These are phyloP conservation scores for Meriones psammophilus DNA, from an alignment of 2,797 vertebrate genomes.

Conservation along the genomic window DNA sequence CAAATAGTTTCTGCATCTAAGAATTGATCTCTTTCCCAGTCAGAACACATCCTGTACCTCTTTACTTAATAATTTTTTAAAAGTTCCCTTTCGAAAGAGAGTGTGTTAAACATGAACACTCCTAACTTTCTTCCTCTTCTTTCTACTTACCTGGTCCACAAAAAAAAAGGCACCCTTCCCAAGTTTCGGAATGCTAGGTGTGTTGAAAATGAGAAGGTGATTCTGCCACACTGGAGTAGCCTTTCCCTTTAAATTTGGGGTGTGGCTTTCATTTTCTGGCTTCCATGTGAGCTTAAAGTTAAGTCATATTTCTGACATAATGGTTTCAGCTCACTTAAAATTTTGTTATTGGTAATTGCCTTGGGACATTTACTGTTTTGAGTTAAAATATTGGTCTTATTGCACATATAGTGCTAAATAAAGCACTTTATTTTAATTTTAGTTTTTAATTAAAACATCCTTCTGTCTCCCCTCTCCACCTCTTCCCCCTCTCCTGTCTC, in stretches of 20 bases:
- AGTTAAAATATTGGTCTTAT: conserved; percentile 17
- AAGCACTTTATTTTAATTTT: background rate
- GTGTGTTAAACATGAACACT: background rate
- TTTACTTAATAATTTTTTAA: conserved; percentile 24
- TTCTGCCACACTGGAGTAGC: background rate
- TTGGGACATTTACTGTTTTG: background rate
- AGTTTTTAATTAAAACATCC: background rate
- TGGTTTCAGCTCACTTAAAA: background rate
- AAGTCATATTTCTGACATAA: background rate
- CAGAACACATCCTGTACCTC: conserved; percentile 5
- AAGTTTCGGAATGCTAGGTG: background rate
- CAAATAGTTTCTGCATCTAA: background rate
- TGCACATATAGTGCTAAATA: background rate
- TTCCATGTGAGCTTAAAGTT: background rate
- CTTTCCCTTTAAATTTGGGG: conserved; percentile 23
- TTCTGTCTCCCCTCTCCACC: too few species aligned
- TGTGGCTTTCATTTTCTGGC: background rate
- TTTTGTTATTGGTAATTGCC: background rate
- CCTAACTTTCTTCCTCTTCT: background rate
- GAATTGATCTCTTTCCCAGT: background rate
- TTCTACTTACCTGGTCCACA: too few species aligned
- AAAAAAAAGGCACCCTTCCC: too few species aligned
- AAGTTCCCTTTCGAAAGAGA: background rate
- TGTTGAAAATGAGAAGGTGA: background rate
- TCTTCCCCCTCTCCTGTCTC: background rate